phyloP scores from a whole-genome alignment of 2,888 invertebrate species.

The Cryptocephalus moraei region DNA sequence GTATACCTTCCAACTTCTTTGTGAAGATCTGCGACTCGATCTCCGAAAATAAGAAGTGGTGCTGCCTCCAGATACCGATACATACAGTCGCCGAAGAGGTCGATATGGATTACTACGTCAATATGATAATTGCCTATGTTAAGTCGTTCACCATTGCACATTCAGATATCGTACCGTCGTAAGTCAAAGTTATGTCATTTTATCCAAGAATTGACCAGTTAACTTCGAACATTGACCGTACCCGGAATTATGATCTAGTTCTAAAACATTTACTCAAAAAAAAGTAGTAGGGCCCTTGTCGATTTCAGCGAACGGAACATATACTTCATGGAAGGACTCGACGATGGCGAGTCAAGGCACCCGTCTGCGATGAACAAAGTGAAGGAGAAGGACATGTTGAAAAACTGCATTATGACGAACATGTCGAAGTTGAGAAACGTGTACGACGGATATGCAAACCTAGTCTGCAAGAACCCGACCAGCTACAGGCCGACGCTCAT shows the following conservation, averaged over 20 bases:
- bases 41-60: slow-evolving; percentile 7
- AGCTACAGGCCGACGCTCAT: slow-evolving; percentile 32
- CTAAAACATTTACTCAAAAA: too few species aligned
- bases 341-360: too few species aligned
- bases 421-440: slow-evolving; percentile 41
- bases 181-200: neutral
- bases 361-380: neutral
- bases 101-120: slow-evolving; percentile 40
- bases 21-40: slow-evolving; percentile 11
- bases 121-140: slow-evolving; percentile 26
- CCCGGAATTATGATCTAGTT: too few species aligned
- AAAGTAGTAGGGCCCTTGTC: too few species aligned
- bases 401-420: slow-evolving; percentile 40
- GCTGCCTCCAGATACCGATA: slow-evolving; percentile 21
- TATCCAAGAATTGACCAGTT: too few species aligned
- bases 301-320: too few species aligned
- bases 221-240: too few species aligned
- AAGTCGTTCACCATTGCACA: neutral
- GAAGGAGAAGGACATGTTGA: slow-evolving; percentile 40
- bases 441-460: slow-evolving; percentile 44
- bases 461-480: slow-evolving; percentile 30
- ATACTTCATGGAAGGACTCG: too few species aligned
- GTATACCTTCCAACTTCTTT: slow-evolving; percentile 7
- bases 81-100: slow-evolving; percentile 34
- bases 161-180: neutral